Evolutionary conservation across 2,797 vertebrate genomes (phyloP).

Genomic region (Sphenopsis melanotis): DNA sequence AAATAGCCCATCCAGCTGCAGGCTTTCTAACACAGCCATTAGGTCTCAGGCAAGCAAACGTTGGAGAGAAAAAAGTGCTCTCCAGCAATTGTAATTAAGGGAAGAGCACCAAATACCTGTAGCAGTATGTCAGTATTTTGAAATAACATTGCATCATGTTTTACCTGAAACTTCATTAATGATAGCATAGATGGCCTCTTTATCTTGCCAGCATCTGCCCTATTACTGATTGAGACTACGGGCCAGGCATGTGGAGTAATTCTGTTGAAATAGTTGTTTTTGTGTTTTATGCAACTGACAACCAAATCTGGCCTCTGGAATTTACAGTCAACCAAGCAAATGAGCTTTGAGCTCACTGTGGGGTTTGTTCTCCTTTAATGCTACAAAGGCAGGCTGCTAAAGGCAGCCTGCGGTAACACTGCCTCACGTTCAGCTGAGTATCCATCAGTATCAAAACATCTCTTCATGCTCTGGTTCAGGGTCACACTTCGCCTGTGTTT

Average conservation of each 20-base stretch:
- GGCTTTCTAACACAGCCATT: conserved; percentile 9
- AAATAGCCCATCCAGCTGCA: neutral
- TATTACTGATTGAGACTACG: conserved; percentile 48
- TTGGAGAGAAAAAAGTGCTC: conserved; percentile 35
- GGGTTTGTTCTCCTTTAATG: neutral
- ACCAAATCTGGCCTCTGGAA: conserved; percentile 54
- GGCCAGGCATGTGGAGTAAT: conserved; percentile 59
- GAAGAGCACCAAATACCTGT: conserved; percentile 60
- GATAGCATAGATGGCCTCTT: conserved; percentile 62
- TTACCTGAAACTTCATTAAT: conserved; percentile 70
- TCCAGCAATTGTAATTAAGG: conserved; percentile 62
- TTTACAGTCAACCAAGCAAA: conserved; percentile 8
- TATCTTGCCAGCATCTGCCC: conserved; percentile 64
- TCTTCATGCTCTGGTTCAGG: neutral
- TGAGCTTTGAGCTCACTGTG: conserved; percentile 37
- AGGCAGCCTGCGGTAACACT: neutral
- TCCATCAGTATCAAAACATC: neutral
- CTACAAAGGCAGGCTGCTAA: neutral
- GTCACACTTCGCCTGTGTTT: neutral
- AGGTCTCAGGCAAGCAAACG: neutral
- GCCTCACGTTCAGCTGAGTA: neutral
- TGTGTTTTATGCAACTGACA: conserved; percentile 48
- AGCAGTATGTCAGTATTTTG: conserved; percentile 65
- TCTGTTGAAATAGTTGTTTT: conserved; percentile 68
- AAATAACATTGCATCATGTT: conserved; percentile 64